Evolutionary conservation across 2,113 vertebrate species (phyloP), one percentile per base, ranked within the genome.

Genomic region (Hucho hucho): DNA sequence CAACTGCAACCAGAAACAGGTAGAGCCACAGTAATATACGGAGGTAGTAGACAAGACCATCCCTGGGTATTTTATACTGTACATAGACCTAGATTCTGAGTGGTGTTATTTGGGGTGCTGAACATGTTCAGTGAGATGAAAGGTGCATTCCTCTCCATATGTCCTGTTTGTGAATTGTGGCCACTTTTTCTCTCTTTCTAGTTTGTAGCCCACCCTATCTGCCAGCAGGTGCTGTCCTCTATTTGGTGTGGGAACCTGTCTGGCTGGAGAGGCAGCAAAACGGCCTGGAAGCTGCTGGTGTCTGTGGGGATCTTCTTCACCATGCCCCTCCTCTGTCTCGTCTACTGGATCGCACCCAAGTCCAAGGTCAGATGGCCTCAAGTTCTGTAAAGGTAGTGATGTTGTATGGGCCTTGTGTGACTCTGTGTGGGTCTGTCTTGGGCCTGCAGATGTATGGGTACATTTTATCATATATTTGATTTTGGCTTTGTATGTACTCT

Each of bases 161-260:
- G 24, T 71, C 64, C 56, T 74, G 32, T 79, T 63, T 32, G 26
- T 67, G 29, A 25, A 29, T 65, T 25, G 9, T 71, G 3, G 14
- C 4, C 53, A 12, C 14, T 32, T 22, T 22, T 1, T 58, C 64
- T 68, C 63, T 7, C 20, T 13, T 32, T 46, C 22, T 74, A 97
- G 96, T 97, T 97, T 85, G 95, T 96, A 83, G 95, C 95, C 0
- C 95, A 96, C 59, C 95, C 95, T 16, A 96, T 96, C 86, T 96
- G 96, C 86, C 96, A 97, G 86, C 96, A 97, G 89, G 96, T 97
- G 32, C 91, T 97, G 47, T 96, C 96, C 1, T 97, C 95, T 16
- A 95, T 97, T 89, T 97, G 95, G 96, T 95, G 94, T 67, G 95
- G 95, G 37, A 93, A 89, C 71, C 87, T 97, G 68, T 86, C 93